These are phyloP conservation scores for Cirrhinus molitorella DNA, from an alignment of 2,797 vertebrate genomes.

Conservation along the genomic window DNA sequence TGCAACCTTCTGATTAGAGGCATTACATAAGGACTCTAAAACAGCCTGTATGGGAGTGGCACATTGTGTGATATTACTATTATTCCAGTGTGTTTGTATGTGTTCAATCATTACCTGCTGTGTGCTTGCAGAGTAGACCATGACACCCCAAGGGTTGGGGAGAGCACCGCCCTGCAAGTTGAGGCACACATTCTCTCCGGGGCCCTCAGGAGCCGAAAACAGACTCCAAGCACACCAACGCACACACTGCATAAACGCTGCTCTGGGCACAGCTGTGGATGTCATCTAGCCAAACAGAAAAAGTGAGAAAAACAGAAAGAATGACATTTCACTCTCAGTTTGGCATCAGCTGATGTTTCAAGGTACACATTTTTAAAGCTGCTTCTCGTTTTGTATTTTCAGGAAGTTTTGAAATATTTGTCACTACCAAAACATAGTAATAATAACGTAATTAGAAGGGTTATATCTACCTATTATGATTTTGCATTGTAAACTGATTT, in stretches of 20 bases:
- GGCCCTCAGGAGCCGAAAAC: slow-evolving; percentile 50
- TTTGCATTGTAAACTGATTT: too few species aligned
- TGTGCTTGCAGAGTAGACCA: slow-evolving; percentile 82
- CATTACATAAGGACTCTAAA: slow-evolving; percentile 34
- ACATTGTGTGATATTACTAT: slow-evolving; percentile 2
- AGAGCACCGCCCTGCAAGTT: slow-evolving; percentile 81
- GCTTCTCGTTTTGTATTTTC: too few species aligned
- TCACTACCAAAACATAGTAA: too few species aligned
- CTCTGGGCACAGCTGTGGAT: slow-evolving; percentile 66
- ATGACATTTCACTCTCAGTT: background rate
- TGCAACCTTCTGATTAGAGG: slow-evolving; percentile 28
- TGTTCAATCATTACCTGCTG: slow-evolving; percentile 50
- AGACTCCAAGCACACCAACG: slow-evolving; percentile 91
- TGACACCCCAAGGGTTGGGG: slow-evolving; percentile 80
- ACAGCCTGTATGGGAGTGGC: slow-evolving; percentile 20
- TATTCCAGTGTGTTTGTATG: slow-evolving; percentile 32
- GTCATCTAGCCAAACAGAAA: slow-evolving; percentile 75
- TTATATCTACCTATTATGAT: too few species aligned
- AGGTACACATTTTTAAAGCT: too few species aligned
- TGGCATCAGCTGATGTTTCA: background rate
- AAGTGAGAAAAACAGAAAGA: too few species aligned
- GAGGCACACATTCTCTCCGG: slow-evolving; percentile 75
- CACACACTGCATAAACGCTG: slow-evolving; percentile 84
- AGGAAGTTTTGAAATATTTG: too few species aligned
- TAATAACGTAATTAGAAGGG: too few species aligned